Evolutionary conservation across 2,888 invertebrate genomes (phyloP).

Genomic region (Drosophila merina): DNA sequence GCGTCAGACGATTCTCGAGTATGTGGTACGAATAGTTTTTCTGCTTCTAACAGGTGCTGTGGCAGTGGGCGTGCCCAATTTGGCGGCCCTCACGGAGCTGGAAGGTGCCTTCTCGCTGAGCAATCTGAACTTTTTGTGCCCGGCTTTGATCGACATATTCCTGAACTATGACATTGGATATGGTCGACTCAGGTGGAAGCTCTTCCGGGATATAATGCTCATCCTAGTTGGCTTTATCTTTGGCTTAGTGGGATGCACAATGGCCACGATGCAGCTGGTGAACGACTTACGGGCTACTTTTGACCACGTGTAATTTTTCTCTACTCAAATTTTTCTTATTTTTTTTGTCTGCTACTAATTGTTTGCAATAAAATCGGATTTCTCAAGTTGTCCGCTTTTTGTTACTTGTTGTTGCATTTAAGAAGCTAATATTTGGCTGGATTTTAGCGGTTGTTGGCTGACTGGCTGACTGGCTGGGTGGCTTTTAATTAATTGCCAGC

Average conservation of each 20-base stretch:
- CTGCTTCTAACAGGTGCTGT: slow-evolving; percentile 56
- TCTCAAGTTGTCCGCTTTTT: slow-evolving; percentile 1
- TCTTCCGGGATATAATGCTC: slow-evolving; percentile 54
- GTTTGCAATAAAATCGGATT: slow-evolving; percentile 34
- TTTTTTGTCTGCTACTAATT: background rate
- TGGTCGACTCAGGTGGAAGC: slow-evolving; percentile 55
- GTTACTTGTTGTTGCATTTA: slow-evolving; percentile 24
- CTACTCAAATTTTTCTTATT: background rate
- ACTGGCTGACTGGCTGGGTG: slow-evolving; percentile 57
- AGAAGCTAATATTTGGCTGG: slow-evolving; percentile 38
- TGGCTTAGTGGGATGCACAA: slow-evolving; percentile 56
- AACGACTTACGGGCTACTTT: slow-evolving; percentile 51
- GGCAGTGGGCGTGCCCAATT: slow-evolving; percentile 57
- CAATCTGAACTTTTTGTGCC: slow-evolving; percentile 60
- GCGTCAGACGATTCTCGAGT: slow-evolving; percentile 25
- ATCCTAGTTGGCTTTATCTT: slow-evolving; percentile 56
- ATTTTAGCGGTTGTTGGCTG: slow-evolving; percentile 27
- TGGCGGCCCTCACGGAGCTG: slow-evolving; percentile 62
- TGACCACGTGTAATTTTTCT: background rate
- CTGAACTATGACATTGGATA: slow-evolving; percentile 56
- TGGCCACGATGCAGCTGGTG: slow-evolving; percentile 55
- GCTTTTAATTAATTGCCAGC: slow-evolving; percentile 78
- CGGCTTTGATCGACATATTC: slow-evolving; percentile 62
- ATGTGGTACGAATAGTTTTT: slow-evolving; percentile 48
- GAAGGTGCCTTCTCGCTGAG: slow-evolving; percentile 64